These are phyloP conservation scores for rabbit (Oryctolagus cuniculus) DNA, from an alignment of 2,113 vertebrate species.

Conservation along the genomic window mOryCun1.1 NC_091453.1:75933501-75934000, in stretches of 20 bases:
- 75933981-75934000: neutral
- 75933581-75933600: neutral
- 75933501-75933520: neutral
- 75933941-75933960: neutral
- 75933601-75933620: neutral
- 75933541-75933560: neutral
- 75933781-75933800: neutral
- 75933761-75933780: neutral
- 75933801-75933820: neutral
- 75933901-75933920: neutral
- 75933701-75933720: neutral
- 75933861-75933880: neutral
- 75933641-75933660: neutral
- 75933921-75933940: neutral
- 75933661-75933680: neutral
- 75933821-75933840: neutral
- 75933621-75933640: neutral
- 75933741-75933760: neutral
- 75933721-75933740: neutral
- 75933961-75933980: neutral
- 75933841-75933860: neutral
- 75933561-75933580: neutral
- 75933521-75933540: neutral
- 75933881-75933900: neutral
- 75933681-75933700: neutral